These are phyloP conservation scores for Python bivittatus DNA, from an alignment of 2,113 vertebrate species.

Conservation along the genomic window DNA sequence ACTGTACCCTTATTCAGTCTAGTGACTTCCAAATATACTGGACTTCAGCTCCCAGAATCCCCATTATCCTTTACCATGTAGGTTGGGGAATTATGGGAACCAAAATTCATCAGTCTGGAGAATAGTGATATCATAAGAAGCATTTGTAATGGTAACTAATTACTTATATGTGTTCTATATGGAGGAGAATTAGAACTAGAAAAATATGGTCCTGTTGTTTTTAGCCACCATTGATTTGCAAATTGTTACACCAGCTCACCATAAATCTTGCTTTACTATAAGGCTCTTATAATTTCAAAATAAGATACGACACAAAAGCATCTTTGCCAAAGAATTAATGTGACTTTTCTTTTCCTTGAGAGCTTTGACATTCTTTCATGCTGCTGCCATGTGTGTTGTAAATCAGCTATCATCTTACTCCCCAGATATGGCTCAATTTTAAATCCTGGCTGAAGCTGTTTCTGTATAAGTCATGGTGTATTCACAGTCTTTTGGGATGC, in stretches of 20 bases:
- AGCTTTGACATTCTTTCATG: background rate
- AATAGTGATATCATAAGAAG: too few species aligned
- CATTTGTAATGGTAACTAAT: background rate
- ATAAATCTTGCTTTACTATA: background rate
- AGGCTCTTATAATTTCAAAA: slow-evolving; percentile 26
- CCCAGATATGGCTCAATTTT: background rate
- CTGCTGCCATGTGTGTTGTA: slow-evolving; percentile 6
- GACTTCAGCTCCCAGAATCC: too few species aligned
- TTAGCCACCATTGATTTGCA: background rate
- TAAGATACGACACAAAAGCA: background rate
- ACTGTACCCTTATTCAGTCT: too few species aligned
- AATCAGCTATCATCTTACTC: slow-evolving; percentile 15
- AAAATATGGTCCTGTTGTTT: background rate
- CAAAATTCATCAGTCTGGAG: too few species aligned
- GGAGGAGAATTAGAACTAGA: background rate
- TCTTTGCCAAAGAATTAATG: slow-evolving; percentile 6
- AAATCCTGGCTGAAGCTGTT: slow-evolving; percentile 20
- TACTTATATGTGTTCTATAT: background rate
- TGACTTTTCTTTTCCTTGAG: background rate
- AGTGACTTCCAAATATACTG: too few species aligned
- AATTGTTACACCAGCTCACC: background rate
- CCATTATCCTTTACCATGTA: too few species aligned
- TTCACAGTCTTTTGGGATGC: background rate
- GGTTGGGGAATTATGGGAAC: too few species aligned
- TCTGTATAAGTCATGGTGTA: slow-evolving; percentile 4